Evolutionary conservation across 1,140 invertebrate species (phyloP).

Genomic region (Hyles euphorbiae): DNA sequence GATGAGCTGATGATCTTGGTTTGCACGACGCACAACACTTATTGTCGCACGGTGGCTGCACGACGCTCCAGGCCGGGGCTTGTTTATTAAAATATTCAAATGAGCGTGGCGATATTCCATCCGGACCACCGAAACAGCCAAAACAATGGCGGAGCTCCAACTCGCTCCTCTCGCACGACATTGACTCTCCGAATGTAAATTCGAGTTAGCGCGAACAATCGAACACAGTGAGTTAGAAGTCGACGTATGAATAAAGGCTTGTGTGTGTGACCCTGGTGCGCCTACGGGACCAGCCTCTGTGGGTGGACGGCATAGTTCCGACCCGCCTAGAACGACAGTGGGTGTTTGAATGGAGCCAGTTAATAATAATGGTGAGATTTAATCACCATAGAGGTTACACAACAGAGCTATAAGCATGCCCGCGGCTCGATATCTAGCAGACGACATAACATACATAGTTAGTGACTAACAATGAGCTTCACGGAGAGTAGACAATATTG

Average conservation of each 20-base stretch:
- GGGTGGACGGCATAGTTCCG: conserved; percentile 73
- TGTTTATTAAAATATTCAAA: conserved; percentile 45
- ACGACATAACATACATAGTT: conserved; percentile 48
- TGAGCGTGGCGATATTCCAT: conserved; percentile 32
- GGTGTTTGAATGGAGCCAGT: conserved; percentile 74
- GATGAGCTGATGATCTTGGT: conserved; percentile 64
- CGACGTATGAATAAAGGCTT: conserved; percentile 60
- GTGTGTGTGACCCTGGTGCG: conserved; percentile 71
- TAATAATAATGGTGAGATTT: conserved; percentile 75
- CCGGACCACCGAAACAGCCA: conserved; percentile 57
- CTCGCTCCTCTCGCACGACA: conserved; percentile 57
- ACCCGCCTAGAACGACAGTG: conserved; percentile 69
- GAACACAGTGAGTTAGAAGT: conserved; percentile 58
- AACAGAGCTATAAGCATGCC: conserved; percentile 67
- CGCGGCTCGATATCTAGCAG: conserved; percentile 53
- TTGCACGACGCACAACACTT: conserved; percentile 56
- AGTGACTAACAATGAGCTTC: conserved; percentile 49
- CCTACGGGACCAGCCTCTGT: conserved; percentile 70
- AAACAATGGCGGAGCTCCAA: conserved; percentile 66
- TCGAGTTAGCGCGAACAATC: conserved; percentile 61
- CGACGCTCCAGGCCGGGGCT: conserved; percentile 23
- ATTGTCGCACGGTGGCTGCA: conserved; percentile 19
- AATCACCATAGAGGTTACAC: conserved; percentile 72
- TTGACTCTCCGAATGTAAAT: conserved; percentile 68
- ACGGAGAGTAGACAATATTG: conserved; percentile 21